A percentile compares a stretch with the other conserved stretches of the same genome.
Evolutionary conservation across 2,888 invertebrate genomes (phyloP).

Genomic region (Dusona sp.): DNA sequence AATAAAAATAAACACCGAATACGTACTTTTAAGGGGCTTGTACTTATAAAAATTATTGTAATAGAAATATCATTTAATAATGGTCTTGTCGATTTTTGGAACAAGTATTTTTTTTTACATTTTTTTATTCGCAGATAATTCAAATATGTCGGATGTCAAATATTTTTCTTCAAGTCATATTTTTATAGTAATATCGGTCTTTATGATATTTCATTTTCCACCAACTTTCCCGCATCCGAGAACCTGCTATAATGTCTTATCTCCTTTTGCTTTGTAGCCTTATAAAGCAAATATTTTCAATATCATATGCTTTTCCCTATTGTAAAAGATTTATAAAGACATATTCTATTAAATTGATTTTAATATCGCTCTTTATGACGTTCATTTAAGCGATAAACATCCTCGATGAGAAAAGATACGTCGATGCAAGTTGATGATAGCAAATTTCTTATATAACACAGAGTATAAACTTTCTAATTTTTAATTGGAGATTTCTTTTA

Average conservation of each 20-base stretch:
- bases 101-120: no score
- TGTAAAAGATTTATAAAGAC: background rate
- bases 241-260: background rate
- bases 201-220: background rate
- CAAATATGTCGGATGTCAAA: no score
- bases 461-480: background rate
- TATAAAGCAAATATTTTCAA: background rate
- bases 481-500: background rate
- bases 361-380: background rate
- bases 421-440: background rate
- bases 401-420: background rate
- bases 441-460: background rate
- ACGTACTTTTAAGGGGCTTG: background rate
- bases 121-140: no score
- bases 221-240: background rate
- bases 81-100: background rate
- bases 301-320: background rate
- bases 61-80: background rate
- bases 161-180: background rate
- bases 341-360: background rate
- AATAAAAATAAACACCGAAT: background rate
- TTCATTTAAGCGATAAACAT: slow-evolving; percentile 4
- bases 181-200: background rate
- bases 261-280: background rate
- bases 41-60: background rate